A percentile compares a stretch with the other conserved stretches of the same genome.
Evolutionary conservation across 2,797 vertebrate species (phyloP).

Genomic region (Coreius guichenoti): DNA sequence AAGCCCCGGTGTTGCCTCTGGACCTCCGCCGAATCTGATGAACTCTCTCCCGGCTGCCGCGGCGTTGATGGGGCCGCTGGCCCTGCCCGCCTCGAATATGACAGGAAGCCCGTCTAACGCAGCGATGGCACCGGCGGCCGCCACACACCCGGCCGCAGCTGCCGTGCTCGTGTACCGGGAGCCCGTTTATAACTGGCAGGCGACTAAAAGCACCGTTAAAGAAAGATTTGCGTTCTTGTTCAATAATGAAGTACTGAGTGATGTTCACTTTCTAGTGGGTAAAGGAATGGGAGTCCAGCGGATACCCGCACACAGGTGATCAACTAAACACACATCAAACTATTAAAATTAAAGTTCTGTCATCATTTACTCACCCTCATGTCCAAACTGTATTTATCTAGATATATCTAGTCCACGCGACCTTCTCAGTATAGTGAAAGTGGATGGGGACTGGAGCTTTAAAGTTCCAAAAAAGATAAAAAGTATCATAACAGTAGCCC

Average conservation of each 20-base stretch:
- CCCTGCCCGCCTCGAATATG: slow-evolving; percentile 79
- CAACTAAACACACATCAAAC: background rate
- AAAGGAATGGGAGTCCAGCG: slow-evolving; percentile 93
- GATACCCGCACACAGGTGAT: slow-evolving; percentile 93
- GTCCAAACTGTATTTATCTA: no score
- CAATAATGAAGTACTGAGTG: slow-evolving; percentile 97
- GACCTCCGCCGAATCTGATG: slow-evolving; percentile 76
- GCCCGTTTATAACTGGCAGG: slow-evolving; percentile 84
- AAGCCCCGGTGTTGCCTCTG: slow-evolving; percentile 76
- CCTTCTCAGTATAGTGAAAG: background rate
- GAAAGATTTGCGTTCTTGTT: slow-evolving; percentile 85
- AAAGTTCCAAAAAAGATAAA: background rate
- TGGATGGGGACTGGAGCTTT: background rate
- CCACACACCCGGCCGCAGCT: slow-evolving; percentile 72
- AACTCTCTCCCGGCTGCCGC: slow-evolving; percentile 76
- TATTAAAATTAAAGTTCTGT: no score
- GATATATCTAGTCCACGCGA: background rate
- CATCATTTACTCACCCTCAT: background rate
- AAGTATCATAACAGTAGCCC: background rate
- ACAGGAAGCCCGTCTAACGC: slow-evolving; percentile 69
- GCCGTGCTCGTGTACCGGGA: slow-evolving; percentile 81
- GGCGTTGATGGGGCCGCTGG: slow-evolving; percentile 65
- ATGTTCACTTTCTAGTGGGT: slow-evolving; percentile 96
- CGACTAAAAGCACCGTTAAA: slow-evolving; percentile 83
- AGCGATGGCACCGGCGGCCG: slow-evolving; percentile 63